phyloP scores from a whole-genome alignment of 2,113 vertebrate species.

The Percopsis transmontana region DNA sequence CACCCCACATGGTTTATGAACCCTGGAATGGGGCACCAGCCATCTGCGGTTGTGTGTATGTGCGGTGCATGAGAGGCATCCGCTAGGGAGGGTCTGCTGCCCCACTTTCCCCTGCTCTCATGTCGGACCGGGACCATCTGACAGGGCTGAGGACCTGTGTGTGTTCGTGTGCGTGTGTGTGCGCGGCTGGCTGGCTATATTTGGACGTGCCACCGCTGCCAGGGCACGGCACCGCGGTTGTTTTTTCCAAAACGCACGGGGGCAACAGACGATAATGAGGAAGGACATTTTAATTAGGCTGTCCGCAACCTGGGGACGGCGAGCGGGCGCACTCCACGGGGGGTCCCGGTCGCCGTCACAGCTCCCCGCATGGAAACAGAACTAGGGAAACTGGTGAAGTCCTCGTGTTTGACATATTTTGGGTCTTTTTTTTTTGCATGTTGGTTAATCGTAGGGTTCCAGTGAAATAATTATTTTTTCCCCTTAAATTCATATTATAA shows the following conservation, averaged over 20 bases:
- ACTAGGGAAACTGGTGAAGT: not conserved
- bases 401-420: no score
- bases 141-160: constrained; percentile 76
- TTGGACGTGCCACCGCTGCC: constrained; percentile 70
- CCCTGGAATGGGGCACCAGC: not conserved
- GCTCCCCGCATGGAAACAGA: not conserved
- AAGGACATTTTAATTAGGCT: constrained; percentile 80
- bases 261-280: constrained; percentile 78
- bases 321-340: constrained; percentile 44
- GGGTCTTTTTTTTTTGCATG: no score
- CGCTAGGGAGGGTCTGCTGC: constrained; percentile 75
- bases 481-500: no score
- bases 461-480: no score
- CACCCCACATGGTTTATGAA: not conserved
- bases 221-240: constrained; percentile 65
- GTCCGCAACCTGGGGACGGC: constrained; percentile 65
- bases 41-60: constrained; percentile 20
- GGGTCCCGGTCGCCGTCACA: not conserved
- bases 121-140: constrained; percentile 79
- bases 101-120: constrained; percentile 75
- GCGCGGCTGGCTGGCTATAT: constrained; percentile 55
- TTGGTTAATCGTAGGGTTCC: no score
- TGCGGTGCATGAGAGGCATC: constrained; percentile 56
- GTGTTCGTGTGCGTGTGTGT: constrained; percentile 56
- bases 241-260: constrained; percentile 73